Base-by-base conservation (phyloP, 2,113 vertebrate species). In the Corythoichthys haematopterus region DNA sequence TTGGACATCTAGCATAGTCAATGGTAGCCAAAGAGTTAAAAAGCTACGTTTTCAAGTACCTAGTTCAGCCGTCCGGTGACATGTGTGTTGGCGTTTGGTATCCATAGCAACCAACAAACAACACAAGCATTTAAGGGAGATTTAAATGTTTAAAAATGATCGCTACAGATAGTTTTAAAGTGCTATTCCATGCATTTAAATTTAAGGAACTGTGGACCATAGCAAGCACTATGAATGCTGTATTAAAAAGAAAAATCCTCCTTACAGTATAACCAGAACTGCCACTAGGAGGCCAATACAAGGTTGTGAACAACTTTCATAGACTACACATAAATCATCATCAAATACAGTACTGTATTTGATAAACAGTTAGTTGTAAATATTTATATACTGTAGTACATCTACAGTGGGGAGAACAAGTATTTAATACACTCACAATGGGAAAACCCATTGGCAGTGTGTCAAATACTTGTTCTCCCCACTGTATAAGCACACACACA, bases 91-190 rank as follows among this genome's bases (percentile, higher is more conserved):
- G 33, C 4, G 12, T 57, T n/a, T 1, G 15, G 85, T 74, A 80
- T 55, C 65, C 62, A 73, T 81, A 48, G 69, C 53, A 84, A 87
- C 85, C 28, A 28, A 9, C 4, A 20, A 3, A 13, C 58, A 14
- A 36, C 43, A 2, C 63, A 20, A 14, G 1, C 20, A 28, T 28
- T 28, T 28, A 13, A 6, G 10, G 15, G 16, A 37, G 8, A 16
- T n/a, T 0, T 6, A 12, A 43, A 14, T 57, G 8, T 59, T 59
- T 38, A 3, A 6, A 37, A 5, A 16, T 43, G 16, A 60, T 16
- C 10, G 2, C 20, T 28, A 28, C 20, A 28, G 20, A 28, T 28
- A 2, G n/a, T 4, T 55, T 60, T n/a, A 40, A 59, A 20, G 9
- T 12, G 11, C 6, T 7, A 45, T 4, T 9, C 14, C 12, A 6